Percentiles rank a stretch among this genome's conserved stretches.
These are phyloP conservation scores for Drosophila busckii DNA, from an alignment of 1,140 invertebrate species.

Conservation along the genomic window DNA sequence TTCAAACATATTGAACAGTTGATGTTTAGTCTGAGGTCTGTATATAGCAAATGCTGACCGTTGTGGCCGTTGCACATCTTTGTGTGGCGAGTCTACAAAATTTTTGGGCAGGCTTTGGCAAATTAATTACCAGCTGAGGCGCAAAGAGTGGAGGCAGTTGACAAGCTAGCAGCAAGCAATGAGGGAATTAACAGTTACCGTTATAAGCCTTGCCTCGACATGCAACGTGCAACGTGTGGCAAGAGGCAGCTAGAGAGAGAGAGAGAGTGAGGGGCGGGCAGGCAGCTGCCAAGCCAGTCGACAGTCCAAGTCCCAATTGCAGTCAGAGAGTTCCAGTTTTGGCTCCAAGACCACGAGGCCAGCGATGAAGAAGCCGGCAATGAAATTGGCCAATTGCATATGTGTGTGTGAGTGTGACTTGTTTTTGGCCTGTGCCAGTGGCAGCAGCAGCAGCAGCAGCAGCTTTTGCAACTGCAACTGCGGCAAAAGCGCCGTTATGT, in stretches of 20 bases:
- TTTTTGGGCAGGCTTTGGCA: too few relatives aligned
- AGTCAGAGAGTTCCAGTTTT: slow-evolving; percentile 17
- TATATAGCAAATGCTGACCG: too few relatives aligned
- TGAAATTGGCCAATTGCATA: neutral
- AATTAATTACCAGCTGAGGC: too few relatives aligned
- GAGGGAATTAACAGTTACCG: slow-evolving; percentile 32
- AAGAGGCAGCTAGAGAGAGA: too few relatives aligned
- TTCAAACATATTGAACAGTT: too few relatives aligned
- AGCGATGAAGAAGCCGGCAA: slow-evolving; percentile 14
- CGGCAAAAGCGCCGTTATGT: slow-evolving; percentile 51
- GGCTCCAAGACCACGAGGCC: slow-evolving; percentile 6
- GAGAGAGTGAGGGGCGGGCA: too few relatives aligned
- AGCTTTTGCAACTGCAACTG: slow-evolving; percentile 18
- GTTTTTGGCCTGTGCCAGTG: slow-evolving; percentile 56
- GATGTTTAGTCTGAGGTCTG: too few relatives aligned
- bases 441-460: slow-evolving; percentile 12
- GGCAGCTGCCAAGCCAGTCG: slow-evolving; percentile 9
- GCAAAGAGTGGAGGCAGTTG: neutral
- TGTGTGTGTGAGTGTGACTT: slow-evolving; percentile 32
- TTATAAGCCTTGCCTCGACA: slow-evolving; percentile 28
- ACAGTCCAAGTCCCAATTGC: neutral
- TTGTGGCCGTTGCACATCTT: too few relatives aligned
- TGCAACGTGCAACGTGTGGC: slow-evolving; percentile 6
- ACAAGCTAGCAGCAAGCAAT: slow-evolving; percentile 10
- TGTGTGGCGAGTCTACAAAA: too few relatives aligned